Conservation (phyloP, 2,113 vertebrate genomes). For the Bambusicola thoracicus region DNA sequence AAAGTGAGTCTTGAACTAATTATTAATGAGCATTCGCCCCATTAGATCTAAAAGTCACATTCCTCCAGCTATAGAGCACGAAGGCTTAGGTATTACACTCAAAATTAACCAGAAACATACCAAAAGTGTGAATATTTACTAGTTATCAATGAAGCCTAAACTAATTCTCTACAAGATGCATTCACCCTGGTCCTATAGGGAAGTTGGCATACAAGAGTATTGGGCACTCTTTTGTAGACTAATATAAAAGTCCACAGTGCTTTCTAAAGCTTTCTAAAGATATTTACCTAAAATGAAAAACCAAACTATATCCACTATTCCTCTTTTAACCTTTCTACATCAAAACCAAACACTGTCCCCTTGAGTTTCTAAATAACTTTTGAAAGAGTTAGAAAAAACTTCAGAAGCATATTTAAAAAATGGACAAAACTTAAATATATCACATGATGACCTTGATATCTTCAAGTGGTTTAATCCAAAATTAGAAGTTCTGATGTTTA, state of each 20-base stretch:
- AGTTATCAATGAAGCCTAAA: not conserved
- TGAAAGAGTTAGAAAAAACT: not conserved
- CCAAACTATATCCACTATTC: no score
- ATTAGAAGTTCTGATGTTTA: fast-evolving
- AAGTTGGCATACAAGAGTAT: not conserved
- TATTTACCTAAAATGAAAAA: not conserved
- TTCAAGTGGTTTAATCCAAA: not conserved
- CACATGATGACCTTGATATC: not conserved
- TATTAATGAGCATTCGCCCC: not conserved
- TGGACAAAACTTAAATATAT: not conserved
- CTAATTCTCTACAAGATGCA: not conserved
- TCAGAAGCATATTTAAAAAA: not conserved
- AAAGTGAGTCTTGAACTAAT: not conserved
- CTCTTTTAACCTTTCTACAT: not conserved
- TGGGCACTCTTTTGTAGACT: not conserved
- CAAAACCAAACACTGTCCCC: not conserved
- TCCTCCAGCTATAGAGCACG: not conserved
- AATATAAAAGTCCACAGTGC: not conserved
- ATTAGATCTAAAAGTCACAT: not conserved
- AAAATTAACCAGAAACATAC: not conserved
- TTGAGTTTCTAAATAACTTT: not conserved
- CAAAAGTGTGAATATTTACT: not conserved
- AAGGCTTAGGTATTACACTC: not conserved
- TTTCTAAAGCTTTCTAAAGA: not conserved
- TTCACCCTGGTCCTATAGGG: not conserved